Evolutionary conservation across 2,797 vertebrate genomes (phyloP), one percentile per base, ranked within the genome.

Genomic region (Brachyalestes nurse): DNA sequence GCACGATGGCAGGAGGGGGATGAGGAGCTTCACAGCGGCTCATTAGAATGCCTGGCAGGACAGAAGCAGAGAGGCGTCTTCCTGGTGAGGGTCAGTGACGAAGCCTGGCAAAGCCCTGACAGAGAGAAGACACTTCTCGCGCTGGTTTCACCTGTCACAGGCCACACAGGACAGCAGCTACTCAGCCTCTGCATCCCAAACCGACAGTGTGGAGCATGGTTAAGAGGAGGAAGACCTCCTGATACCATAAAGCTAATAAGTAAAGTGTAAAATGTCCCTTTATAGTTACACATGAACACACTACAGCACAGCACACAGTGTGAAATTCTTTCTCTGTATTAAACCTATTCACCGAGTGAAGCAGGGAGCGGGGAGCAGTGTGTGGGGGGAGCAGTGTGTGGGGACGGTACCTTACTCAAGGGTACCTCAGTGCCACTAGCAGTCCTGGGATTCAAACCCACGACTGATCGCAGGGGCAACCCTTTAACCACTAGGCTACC

Each of bases 31-130:
- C 55, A 40, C 62, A 75, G 74, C 58, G 75, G 66, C 82, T 87
- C 82, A 78, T 85, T 85, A 87, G 76, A 83, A 83, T 83, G 80
- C 82, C 70, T 12, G 49, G 82, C 70, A 17, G 85, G 82, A 83
- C 78, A 80, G 70, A 62, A 60, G 28, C 13, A 14, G 61, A 64
- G 61, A 80, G 65, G 78, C 38, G 78, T 62, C 57, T 60, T 23
- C 38, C 14, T 71, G 34, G 66, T 82, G 79, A 45, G 61, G 83
- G 86, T 81, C 80, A 81, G 78, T 66, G 58, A 65, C 28, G 67
- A 82, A 6, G 53, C 61, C 49, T 34, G 47, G 77, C 51, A 75
- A 75, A 61, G 60, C 70, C 78, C 45, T 70, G 45, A 82, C 78
- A 84, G 80, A 78, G 72, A 80, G 77, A 82, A 42, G 47, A 79